Base-by-base conservation (phyloP, 2,888 invertebrate species). In the Mesorhabditis spiculigera region DNA sequence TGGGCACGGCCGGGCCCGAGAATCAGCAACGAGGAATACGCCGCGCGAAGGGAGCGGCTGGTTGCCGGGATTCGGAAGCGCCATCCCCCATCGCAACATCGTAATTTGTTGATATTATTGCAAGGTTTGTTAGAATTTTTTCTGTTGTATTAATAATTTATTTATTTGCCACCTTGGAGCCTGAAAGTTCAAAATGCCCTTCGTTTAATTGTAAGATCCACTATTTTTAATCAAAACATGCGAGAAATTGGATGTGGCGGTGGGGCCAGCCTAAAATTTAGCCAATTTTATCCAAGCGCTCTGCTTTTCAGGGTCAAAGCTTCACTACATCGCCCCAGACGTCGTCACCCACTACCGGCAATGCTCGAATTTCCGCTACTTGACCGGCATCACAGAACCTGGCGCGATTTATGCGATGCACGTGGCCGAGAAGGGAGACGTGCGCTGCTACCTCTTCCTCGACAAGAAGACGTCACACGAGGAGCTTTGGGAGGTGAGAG, bases 271-370 rank as follows among this genome's bases (percentile, higher is more conserved):
- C n/a, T n/a, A n/a, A n/a, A n/a, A n/a, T n/a, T 28, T 28, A 28
- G 3, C 28, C 28, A 28, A 28, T 1, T 28, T 1, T 28, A 28
- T 3, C 28, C 3, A 28, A 28, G 3, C 1, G 28, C 28, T 28
- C 28, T 28, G 28, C 28, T 28, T 28, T 28, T 28, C 28, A 28
- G 28, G 28, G 1, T 28, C 28, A 28, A 28, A 28, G 28, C 28
- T 28, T 28, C 28, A 28, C 13, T 80, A 68, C 66, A 81, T 75
- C 50, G 81, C 81, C 43, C 79, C 79, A 4, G 84, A 83, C 70
- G 84, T 84, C 8, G 82, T 81, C 5, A 76, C 79, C 71, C 74
- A 74, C 0, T 84, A 79, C 68, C 68, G 83, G 13, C 83, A 83
- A 67, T 77, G 76, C 61, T 44, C 42, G 8, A 62, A 6, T 65